Evolutionary conservation across 1,140 invertebrate species (phyloP).

Genomic region (Aradophagus sp.): DNA sequence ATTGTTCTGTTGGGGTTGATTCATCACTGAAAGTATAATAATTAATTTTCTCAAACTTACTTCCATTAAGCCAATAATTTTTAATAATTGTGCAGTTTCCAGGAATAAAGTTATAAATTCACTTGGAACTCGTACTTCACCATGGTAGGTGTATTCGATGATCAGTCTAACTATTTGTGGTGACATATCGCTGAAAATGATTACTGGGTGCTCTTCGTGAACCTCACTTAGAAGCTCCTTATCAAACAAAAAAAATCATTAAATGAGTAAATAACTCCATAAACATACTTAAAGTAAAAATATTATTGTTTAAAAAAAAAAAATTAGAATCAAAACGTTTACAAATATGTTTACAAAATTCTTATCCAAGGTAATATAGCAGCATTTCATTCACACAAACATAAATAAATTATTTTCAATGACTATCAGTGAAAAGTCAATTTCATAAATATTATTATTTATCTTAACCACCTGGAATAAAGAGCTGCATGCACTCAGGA

Average conservation of each 20-base stretch:
- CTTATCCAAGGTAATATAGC: no score
- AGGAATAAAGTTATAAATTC: conserved; percentile 73
- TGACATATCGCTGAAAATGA: conserved; percentile 76
- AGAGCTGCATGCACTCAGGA: conserved; percentile 77
- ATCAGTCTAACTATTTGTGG: conserved; percentile 74
- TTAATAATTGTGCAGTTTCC: conserved; percentile 74
- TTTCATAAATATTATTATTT: no score
- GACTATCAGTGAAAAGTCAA: no score
- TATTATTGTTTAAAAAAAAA: no score
- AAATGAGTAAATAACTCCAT: no score
- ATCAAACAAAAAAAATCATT: conserved; percentile 53
- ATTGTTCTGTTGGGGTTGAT: no score
- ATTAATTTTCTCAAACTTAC: conserved; percentile 60
- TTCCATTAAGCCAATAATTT: conserved; percentile 75
- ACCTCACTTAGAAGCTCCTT: conserved; percentile 72
- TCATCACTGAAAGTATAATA: background rate
- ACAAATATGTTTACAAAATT: no score
- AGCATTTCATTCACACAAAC: no score
- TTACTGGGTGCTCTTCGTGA: conserved; percentile 73
- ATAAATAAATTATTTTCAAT: no score
- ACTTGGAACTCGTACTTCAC: conserved; percentile 75
- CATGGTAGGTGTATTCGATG: conserved; percentile 78
- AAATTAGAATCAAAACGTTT: no score
- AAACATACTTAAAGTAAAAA: no score
- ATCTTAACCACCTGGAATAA: conserved; percentile 76